These are phyloP conservation scores for Psettodes erumei DNA, from an alignment of 2,113 vertebrate species.

Conservation along the genomic window DNA sequence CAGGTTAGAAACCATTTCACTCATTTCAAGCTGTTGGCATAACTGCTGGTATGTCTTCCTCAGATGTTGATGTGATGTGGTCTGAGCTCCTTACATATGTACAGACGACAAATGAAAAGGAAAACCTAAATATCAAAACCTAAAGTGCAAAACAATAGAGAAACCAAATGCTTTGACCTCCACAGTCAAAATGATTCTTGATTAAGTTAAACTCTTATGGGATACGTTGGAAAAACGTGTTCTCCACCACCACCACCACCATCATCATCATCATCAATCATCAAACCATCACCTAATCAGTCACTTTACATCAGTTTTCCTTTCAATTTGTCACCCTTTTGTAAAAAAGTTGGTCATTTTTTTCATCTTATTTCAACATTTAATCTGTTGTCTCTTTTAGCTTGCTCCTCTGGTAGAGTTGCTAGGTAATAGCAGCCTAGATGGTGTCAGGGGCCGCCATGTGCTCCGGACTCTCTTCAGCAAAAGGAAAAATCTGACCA, in stretches of 20 bases:
- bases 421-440: slow-evolving; percentile 87
- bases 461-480: slow-evolving; percentile 85
- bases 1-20: slow-evolving; percentile 79
- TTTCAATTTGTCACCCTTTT: background rate
- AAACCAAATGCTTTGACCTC: background rate
- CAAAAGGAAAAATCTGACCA: slow-evolving; percentile 81
- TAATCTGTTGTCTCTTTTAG: slow-evolving; percentile 55
- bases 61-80: background rate
- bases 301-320: background rate
- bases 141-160: background rate
- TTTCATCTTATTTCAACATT: background rate
- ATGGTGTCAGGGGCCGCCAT: slow-evolving; percentile 86
- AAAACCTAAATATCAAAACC: no score
- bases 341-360: background rate
- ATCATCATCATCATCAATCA: background rate
- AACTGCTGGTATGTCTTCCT: background rate
- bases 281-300: background rate
- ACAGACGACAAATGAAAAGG: background rate
- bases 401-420: slow-evolving; percentile 84
- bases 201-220: background rate
- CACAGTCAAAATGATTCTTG: background rate
- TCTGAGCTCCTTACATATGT: background rate
- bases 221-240: background rate
- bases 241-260: background rate
- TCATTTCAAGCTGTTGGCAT: background rate